Evolutionary conservation across 2,888 invertebrate species (phyloP).

Genomic region (Caenorhabditis wallacei): DNA sequence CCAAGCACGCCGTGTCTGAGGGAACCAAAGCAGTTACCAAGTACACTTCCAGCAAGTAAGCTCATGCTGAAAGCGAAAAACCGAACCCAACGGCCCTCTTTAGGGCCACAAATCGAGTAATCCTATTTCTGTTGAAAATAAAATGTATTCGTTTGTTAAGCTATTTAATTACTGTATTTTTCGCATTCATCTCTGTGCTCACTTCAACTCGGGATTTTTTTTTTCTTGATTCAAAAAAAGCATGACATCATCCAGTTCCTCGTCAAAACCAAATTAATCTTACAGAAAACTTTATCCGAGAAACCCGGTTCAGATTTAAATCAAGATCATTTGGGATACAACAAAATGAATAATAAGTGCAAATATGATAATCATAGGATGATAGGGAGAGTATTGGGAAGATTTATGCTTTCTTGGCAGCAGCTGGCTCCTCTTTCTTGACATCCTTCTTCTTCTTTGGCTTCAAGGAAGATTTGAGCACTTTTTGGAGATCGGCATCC

Average conservation of each 20-base stretch:
- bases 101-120: no score
- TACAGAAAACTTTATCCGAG: constrained; percentile 83
- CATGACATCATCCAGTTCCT: no score
- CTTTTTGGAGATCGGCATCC: constrained; percentile 87
- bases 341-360: background rate
- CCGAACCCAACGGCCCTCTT: background rate
- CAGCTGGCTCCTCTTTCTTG: constrained; percentile 50
- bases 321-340: background rate
- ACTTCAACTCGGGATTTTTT: no score
- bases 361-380: background rate
- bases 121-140: no score
- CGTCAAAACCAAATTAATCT: background rate
- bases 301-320: constrained; percentile 83
- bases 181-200: no score
- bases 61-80: no score
- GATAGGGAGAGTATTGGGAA: constrained; percentile 22
- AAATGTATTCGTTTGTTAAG: no score
- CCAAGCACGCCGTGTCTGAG: no score
- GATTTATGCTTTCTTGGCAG: constrained; percentile 53
- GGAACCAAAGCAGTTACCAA: no score
- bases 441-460: constrained; percentile 88
- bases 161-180: no score
- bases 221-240: no score
- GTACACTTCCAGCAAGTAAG: no score
- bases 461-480: constrained; percentile 90